phyloP scores from a whole-genome alignment of 2,888 invertebrate species.

The Dynastes grantii region DNA sequence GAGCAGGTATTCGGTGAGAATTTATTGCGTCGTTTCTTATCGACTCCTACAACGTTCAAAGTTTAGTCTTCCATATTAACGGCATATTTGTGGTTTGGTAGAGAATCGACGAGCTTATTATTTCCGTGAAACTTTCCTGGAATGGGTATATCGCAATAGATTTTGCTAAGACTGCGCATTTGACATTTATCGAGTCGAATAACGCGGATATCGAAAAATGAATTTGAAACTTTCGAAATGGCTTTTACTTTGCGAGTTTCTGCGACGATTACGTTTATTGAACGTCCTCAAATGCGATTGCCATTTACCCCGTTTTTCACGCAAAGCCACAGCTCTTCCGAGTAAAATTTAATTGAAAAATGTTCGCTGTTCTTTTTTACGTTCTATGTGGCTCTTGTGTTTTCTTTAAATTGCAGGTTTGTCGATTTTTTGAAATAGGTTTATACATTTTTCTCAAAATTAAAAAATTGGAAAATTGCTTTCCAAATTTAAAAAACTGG shows the following conservation, averaged over 20 bases:
- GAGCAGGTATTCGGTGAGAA: not conserved
- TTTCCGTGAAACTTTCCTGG: not conserved
- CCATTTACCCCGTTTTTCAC: too few species aligned
- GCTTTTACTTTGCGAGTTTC: not conserved
- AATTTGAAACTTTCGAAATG: not conserved
- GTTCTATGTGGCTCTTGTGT: too few species aligned
- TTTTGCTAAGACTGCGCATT: not conserved
- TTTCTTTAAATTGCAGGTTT: too few species aligned
- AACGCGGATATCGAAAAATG: not conserved
- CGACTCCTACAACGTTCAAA: not conserved
- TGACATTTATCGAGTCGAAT: not conserved
- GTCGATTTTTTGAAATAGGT: too few species aligned
- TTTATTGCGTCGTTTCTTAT: slow-evolving; percentile 9
- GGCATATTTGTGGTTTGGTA: not conserved
- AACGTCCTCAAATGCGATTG: too few species aligned
- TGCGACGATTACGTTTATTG: too few species aligned
- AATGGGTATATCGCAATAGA: not conserved
- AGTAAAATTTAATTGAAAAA: too few species aligned
- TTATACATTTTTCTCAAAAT: too few species aligned
- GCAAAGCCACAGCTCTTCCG: too few species aligned
- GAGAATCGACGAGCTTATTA: not conserved
- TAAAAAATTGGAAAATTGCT: too few species aligned
- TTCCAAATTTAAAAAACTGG: too few species aligned
- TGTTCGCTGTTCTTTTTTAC: too few species aligned
- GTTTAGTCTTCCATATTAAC: not conserved